phyloP scores from a whole-genome alignment of 1,140 invertebrate species.

The Drosophila grimshawi region DNA sequence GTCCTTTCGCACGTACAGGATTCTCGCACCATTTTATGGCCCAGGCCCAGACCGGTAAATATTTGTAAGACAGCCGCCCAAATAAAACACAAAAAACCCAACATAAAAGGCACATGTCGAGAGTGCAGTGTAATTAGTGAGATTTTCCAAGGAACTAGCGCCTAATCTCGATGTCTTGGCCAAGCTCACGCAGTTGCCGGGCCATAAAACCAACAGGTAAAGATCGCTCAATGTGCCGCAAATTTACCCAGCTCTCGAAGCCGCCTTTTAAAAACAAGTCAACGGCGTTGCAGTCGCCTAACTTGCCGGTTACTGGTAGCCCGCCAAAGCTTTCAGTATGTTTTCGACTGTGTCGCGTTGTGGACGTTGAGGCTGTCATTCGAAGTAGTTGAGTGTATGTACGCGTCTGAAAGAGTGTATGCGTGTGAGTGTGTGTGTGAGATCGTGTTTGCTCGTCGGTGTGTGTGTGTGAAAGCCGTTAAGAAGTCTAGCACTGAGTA shows the following conservation, averaged over 20 bases:
- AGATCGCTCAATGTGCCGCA: constrained; percentile 49
- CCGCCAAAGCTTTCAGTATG: constrained; percentile 63
- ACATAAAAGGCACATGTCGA: constrained; percentile 45
- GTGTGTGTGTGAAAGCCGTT: constrained; percentile 69
- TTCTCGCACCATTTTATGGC: constrained; percentile 29
- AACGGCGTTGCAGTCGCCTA: constrained; percentile 48
- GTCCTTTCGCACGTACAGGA: constrained; percentile 64
- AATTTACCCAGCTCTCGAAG: constrained; percentile 30
- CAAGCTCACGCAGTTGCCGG: constrained; percentile 36
- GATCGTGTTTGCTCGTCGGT: constrained; percentile 7
- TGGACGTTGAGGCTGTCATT: constrained; percentile 58
- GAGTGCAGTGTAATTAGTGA: constrained; percentile 36
- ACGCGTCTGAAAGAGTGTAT: constrained; percentile 20
- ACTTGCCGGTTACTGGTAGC: constrained; percentile 39
- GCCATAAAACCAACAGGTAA: constrained; percentile 30
- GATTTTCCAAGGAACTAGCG: constrained; percentile 51
- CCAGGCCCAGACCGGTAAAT: constrained; percentile 32
- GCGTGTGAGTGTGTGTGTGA: background rate
- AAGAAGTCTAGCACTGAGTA: constrained; percentile 63
- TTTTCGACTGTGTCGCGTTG: constrained; percentile 69
- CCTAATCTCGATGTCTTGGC: constrained; percentile 46
- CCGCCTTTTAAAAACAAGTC: constrained; percentile 29
- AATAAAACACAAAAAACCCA: constrained; percentile 39
- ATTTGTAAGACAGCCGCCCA: constrained; percentile 44
- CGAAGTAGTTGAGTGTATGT: constrained; percentile 48